Conservation (phyloP, 2,113 vertebrate species). For the Myotis davidii region DNA sequence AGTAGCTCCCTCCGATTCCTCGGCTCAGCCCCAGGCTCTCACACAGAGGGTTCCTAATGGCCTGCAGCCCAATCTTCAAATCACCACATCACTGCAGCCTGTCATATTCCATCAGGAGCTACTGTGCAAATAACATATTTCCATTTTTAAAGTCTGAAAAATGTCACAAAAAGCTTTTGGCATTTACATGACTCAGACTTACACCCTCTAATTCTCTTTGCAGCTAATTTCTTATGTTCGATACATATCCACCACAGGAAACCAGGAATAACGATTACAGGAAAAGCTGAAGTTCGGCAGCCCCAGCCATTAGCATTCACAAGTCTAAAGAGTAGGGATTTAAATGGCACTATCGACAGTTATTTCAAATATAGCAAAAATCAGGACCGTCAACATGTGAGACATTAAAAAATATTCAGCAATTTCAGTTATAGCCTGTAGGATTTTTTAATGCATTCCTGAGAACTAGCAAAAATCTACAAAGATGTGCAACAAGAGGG, state of each 20-base stretch:
- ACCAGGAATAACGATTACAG: slow-evolving; percentile 82
- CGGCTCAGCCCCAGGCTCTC: slow-evolving; percentile 20
- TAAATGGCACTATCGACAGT: slow-evolving; percentile 74
- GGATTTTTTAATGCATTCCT: slow-evolving; percentile 75
- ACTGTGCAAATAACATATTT: slow-evolving; percentile 87
- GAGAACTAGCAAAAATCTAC: slow-evolving; percentile 73
- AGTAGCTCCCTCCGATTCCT: slow-evolving; percentile 47
- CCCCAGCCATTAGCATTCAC: slow-evolving; percentile 72
- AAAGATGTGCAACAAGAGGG: slow-evolving; percentile 76
- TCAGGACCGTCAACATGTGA: slow-evolving; percentile 76
- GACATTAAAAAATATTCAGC: slow-evolving; percentile 79
- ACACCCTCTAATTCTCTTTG: slow-evolving; percentile 85
- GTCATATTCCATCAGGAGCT: slow-evolving; percentile 84
- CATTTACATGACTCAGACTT: slow-evolving; percentile 86
- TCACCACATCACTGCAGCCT: slow-evolving; percentile 68
- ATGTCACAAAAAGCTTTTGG: slow-evolving; percentile 88
- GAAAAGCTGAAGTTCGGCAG: slow-evolving; percentile 77
- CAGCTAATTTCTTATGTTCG: slow-evolving; percentile 86
- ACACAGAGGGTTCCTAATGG: slow-evolving; percentile 66
- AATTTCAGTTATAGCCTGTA: slow-evolving; percentile 74
- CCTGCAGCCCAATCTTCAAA: slow-evolving; percentile 76
- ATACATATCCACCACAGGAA: slow-evolving; percentile 83
- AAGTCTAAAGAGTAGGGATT: slow-evolving; percentile 73
- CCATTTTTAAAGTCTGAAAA: slow-evolving; percentile 87
- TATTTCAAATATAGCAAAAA: slow-evolving; percentile 75